Evolutionary conservation across 1,140 invertebrate species (phyloP), one percentile per base, ranked within the genome.

Genomic region (fruit fly (Drosophila melanogaster)): DNA sequence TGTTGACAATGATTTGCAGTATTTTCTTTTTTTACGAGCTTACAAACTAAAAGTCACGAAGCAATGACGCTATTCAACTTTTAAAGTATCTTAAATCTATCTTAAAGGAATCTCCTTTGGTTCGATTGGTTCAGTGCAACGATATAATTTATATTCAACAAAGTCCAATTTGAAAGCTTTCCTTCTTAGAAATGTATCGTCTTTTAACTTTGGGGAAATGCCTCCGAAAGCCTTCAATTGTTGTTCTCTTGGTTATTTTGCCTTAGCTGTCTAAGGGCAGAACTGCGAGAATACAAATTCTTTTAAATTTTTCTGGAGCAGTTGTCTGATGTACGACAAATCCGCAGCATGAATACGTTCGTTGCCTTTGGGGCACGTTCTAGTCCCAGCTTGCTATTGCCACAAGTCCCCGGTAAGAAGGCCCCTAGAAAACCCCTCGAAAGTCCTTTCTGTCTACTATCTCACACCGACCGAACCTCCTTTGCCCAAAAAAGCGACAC

Each of bases 311-410:
- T 67, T 6, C 24, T 14, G 8, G 2, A 35, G 15, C 43, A 4
- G 11, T 22, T 5, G 54, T 12, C 26, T 50, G 44, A 43, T 19
- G 26, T 50, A 17, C 60, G 26, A 35, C 44, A 24, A 51, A 35
- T 17, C 44, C 64, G n/a, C 58, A 35, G 33, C n/a, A 35, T 43
- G 47, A 65, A 64, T 64, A 43, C 17, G 15, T 26, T 26, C 6
- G 38, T 55, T 54, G 47, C 40, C 65, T 67, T 38, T 46, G 38
- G 41, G 61, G 47, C 60, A 55, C 55, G 62, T 38, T 17, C 49
- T 47, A 69, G 62, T 70, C 40, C 30, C 24, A 33, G 15, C 41
- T 40, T 35, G 26, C n/a, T 17, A 17, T 5, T 65, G 10, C 53
- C 41, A 24, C 47, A 30, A 37, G 37, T 3, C n/a, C 0, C 19